These are phyloP conservation scores for Psettodes erumei DNA, from an alignment of 2,113 vertebrate genomes.

Conservation along the genomic window DNA sequence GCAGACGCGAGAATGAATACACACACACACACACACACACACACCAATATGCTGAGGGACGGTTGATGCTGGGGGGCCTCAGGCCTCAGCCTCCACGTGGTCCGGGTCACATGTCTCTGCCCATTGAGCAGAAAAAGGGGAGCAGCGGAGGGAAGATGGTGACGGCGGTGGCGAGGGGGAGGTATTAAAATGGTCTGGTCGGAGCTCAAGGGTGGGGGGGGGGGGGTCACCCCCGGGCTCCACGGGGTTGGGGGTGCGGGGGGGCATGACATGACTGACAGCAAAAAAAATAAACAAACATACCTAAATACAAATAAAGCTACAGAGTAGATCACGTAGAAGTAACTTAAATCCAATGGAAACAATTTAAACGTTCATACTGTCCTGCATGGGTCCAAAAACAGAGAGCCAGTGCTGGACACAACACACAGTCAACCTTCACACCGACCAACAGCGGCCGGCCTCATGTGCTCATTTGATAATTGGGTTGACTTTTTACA, in stretches of 20 bases:
- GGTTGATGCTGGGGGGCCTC: conserved; percentile 37
- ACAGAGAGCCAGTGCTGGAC: not conserved
- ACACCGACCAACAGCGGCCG: conserved; percentile 49
- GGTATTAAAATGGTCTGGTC: too few species aligned
- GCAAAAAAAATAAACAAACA: conserved; percentile 39
- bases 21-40: conserved; percentile 20
- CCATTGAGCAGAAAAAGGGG: conserved; percentile 49
- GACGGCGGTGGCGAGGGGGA: not conserved
- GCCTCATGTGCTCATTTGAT: conserved; percentile 76
- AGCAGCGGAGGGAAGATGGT: not conserved
- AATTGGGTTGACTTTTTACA: conserved; percentile 78
- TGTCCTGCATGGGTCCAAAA: too few species aligned
- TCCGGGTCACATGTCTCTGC: conserved; percentile 61
- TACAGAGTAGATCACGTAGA: not conserved
- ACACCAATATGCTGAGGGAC: conserved; percentile 36
- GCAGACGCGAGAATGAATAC: conserved; percentile 20
- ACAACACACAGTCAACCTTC: conserved; percentile 54
- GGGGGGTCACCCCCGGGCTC: conserved; percentile 2
- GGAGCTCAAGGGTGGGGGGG: not conserved
- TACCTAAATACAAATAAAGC: conserved; percentile 13
- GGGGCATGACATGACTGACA: conserved; percentile 36
- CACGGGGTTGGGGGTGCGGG: too few species aligned
- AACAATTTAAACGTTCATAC: too few species aligned
- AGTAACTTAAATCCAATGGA: too few species aligned
- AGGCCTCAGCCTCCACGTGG: conserved; percentile 39